Percentiles rank a stretch among this genome's conserved stretches.
Evolutionary conservation across 2,888 invertebrate genomes (phyloP).

Genomic region (Macrostomum cliftonense): DNA sequence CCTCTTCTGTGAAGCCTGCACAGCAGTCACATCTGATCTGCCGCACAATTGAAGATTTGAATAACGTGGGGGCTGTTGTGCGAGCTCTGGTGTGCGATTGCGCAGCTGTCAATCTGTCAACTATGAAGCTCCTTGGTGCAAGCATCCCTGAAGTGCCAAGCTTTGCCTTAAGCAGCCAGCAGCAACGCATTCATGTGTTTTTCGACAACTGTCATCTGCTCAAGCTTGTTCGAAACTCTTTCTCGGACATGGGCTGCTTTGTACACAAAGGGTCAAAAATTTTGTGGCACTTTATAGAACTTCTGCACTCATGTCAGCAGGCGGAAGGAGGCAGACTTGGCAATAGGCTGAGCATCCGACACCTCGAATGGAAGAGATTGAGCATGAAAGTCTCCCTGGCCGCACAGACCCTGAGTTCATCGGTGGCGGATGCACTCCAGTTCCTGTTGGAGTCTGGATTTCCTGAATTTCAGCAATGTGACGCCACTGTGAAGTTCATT

Average conservation of each 20-base stretch:
- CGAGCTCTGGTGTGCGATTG: not conserved
- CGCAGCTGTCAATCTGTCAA: not conserved
- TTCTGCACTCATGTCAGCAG: conserved; percentile 6
- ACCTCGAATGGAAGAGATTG: conserved; percentile 10
- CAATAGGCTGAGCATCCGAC: conserved; percentile 10
- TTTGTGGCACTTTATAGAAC: not conserved
- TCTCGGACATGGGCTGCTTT: not conserved
- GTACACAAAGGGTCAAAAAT: not conserved
- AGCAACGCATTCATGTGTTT: conserved; percentile 2
- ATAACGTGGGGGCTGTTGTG: not conserved
- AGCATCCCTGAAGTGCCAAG: not conserved
- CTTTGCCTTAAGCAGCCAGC: not conserved
- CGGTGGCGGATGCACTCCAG: conserved; percentile 12
- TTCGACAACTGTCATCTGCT: conserved; percentile 13
- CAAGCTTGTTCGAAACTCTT: conserved; percentile 10
- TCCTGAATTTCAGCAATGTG: not conserved
- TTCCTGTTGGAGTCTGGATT: not conserved
- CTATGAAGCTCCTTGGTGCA: not conserved
- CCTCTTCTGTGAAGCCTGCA: not conserved
- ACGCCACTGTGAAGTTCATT: not conserved
- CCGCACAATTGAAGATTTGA: not conserved
- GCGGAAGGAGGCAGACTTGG: conserved; percentile 9
- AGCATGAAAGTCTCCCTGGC: conserved; percentile 15
- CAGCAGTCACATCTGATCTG: not conserved
- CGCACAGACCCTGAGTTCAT: conserved; percentile 13